Conservation (phyloP, 1,140 invertebrate genomes). For the Anoplolepis gracilipes region DNA sequence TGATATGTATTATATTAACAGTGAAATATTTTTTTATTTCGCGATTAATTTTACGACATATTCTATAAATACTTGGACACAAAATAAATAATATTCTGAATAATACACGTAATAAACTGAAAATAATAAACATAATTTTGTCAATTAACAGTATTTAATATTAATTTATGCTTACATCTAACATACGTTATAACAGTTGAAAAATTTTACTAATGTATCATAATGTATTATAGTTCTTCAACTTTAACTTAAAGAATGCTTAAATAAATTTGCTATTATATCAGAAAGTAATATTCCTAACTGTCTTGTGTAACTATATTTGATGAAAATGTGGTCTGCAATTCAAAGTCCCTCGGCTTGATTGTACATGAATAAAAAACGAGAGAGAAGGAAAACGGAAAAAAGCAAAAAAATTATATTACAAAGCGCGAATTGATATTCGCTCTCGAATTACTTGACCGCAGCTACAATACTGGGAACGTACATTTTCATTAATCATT, state of each 20-base stretch:
- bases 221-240: not conserved
- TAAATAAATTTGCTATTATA: not conserved
- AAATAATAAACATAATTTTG: no score
- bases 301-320: not conserved
- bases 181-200: not conserved
- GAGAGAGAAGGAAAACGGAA: conserved; percentile 6
- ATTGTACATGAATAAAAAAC: conserved; percentile 29
- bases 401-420: conserved; percentile 49
- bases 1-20: not conserved
- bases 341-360: conserved; percentile 11
- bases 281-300: not conserved
- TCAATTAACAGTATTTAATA: no score
- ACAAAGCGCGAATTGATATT: conserved; percentile 46
- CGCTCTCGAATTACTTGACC: conserved; percentile 44
- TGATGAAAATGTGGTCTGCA: not conserved
- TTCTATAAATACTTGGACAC: not conserved
- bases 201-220: not conserved
- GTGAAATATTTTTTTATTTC: not conserved
- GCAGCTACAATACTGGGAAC: conserved; percentile 28
- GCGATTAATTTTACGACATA: not conserved
- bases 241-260: not conserved
- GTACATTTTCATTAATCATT: conserved; percentile 55
- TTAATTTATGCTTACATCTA: not conserved
- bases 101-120: no score
- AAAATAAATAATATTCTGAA: not conserved